These are phyloP conservation scores for Meganola albula DNA, from an alignment of 2,888 invertebrate genomes.

Conservation along the genomic window DNA sequence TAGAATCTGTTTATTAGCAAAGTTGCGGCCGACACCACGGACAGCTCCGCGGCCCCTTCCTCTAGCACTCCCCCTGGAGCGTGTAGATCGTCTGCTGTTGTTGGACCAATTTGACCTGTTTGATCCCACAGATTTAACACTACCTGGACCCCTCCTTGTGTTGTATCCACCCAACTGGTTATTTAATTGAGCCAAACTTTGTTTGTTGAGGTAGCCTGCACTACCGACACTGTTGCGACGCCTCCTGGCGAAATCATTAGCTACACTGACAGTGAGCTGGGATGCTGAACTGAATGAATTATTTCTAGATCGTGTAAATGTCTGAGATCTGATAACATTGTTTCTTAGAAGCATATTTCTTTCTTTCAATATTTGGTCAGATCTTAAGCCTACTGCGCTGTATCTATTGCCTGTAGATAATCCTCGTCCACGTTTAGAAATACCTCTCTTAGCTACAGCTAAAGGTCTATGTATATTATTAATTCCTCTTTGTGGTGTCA, in stretches of 20 bases:
- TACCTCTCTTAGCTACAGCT: slow-evolving; percentile 62
- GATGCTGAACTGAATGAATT: slow-evolving; percentile 59
- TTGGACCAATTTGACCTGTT: slow-evolving; percentile 46
- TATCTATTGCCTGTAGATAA: slow-evolving; percentile 54
- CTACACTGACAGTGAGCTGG: slow-evolving; percentile 65
- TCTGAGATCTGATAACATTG: slow-evolving; percentile 61
- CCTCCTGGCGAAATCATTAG: slow-evolving; percentile 60
- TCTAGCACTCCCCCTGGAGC: slow-evolving; percentile 45
- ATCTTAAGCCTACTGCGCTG: slow-evolving; percentile 63
- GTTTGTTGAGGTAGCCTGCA: slow-evolving; percentile 56
- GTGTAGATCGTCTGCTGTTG: slow-evolving; percentile 42
- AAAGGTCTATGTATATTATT: slow-evolving; percentile 47
- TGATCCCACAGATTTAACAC: slow-evolving; percentile 64
- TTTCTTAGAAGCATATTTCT: slow-evolving; percentile 47
- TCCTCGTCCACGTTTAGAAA: slow-evolving; percentile 64
- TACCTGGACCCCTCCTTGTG: slow-evolving; percentile 56
- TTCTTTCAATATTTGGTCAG: slow-evolving; percentile 65
- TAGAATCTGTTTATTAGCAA: slow-evolving; percentile 58
- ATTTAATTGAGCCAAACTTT: slow-evolving; percentile 59
- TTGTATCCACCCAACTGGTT: slow-evolving; percentile 56
- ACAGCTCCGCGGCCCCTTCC: slow-evolving; percentile 56
- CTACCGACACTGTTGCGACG: slow-evolving; percentile 65
- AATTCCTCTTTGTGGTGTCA: slow-evolving; percentile 49
- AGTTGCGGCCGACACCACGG: slow-evolving; percentile 56
- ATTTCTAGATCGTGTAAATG: slow-evolving; percentile 65